Base-by-base conservation (phyloP, 2,113 vertebrate species). In the Aptenodytes patagonicus region DNA sequence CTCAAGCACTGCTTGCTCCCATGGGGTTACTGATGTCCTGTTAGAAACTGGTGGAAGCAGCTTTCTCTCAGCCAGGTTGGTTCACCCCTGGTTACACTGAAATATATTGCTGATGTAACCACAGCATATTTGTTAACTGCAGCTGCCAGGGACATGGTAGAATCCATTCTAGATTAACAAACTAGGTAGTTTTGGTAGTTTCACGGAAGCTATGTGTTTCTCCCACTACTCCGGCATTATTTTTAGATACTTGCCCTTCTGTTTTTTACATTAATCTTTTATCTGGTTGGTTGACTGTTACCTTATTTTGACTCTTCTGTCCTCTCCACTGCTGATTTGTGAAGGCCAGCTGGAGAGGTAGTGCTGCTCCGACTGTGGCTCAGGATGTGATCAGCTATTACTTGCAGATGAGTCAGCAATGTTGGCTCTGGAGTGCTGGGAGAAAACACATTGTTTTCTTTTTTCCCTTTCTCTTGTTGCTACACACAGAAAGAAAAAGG, bases 361-460 rank as follows among this genome's bases (percentile, higher is more conserved):
- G 62, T 2, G 12, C 34, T 73, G 79, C n/a, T 47, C n/a, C 1
- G 1, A 28, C 18, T 66, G 16, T 36, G 55, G 78, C 57, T 82
- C 70, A 79, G 87, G 54, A 62, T 89, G 51, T 62, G 49, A 57
- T 42, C 46, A 51, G 38, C 24, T 91, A 13, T 80, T 87, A 36
- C 55, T 81, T 91, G 78, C 40, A 86, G 71, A 58, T 87, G 87
- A 89, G 49, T 89, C 61, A 91, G 73, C 92, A 76, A 7, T 52
- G 69, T 57, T 94, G 72, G 64, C 61, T 68, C 8, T 52, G 55
- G 64, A 88, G 18, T 1, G 1, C 18, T 78, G 75, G 16, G 57
- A 7, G 4, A 91, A 95, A 92, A 19, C 19, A 71, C 2, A 0
- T 46, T 57, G 25, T 75, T 87, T 88, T 60, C 68, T 34, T 93